Evolutionary conservation across 2,113 vertebrate species (phyloP).

Genomic region (Callipepla californica): DNA sequence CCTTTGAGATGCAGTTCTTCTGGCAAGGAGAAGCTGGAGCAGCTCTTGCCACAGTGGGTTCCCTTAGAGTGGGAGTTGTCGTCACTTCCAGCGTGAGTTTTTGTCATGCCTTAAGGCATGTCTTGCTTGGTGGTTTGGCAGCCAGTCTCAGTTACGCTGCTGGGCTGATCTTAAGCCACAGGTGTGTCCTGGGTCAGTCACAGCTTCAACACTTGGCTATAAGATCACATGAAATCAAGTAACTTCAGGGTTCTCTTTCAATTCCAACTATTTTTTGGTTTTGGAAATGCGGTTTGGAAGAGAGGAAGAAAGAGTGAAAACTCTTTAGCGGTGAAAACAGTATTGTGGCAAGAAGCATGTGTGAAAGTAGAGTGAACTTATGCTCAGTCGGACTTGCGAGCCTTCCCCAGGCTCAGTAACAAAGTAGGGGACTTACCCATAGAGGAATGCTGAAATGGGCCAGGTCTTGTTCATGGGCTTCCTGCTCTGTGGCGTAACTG

Average conservation of each 20-base stretch:
- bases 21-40: neutral
- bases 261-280: neutral
- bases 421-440: neutral
- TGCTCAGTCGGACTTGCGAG: accelerated
- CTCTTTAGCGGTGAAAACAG: neutral
- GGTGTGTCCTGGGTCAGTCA: neutral
- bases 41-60: neutral
- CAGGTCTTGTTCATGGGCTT: neutral
- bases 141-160: neutral
- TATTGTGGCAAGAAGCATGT: neutral
- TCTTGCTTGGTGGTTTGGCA: neutral
- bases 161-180: neutral
- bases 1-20: neutral
- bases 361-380: neutral
- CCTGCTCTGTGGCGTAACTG: neutral
- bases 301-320: neutral
- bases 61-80: neutral
- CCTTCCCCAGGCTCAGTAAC: neutral
- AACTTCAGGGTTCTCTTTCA: neutral
- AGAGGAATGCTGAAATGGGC: neutral
- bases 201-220: neutral
- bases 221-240: neutral
- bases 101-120: neutral
- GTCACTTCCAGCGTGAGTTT: neutral
- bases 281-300: neutral